A percentile compares a stretch with the other conserved stretches of the same genome.
Evolutionary conservation across 2,888 invertebrate species (phyloP).

Genomic region (Balanococcus diminutus): DNA sequence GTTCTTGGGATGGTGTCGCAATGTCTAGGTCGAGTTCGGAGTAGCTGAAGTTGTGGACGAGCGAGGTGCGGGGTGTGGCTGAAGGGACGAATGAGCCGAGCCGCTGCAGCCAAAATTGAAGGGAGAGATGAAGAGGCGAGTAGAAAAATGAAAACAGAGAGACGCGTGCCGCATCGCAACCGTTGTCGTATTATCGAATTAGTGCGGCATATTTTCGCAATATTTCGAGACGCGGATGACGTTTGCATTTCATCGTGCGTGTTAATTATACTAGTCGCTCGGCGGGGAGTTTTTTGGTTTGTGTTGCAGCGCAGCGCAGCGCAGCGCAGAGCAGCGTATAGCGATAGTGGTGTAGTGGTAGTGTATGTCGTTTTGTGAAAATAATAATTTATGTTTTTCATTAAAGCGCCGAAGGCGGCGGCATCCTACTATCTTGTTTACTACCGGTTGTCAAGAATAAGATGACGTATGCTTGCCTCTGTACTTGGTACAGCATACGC

Average conservation of each 20-base stretch:
- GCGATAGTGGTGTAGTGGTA: too few relatives aligned
- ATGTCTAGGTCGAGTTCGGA: too few relatives aligned
- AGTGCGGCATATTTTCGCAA: neutral
- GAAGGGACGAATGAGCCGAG: too few relatives aligned
- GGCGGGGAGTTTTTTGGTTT: constrained; percentile 48
- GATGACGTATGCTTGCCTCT: constrained; percentile 52
- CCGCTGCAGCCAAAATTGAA: too few relatives aligned
- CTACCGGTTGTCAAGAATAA: constrained; percentile 53
- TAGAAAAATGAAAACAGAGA: neutral
- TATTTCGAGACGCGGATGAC: constrained; percentile 18
- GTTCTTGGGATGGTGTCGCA: too few relatives aligned
- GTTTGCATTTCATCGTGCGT: constrained; percentile 32
- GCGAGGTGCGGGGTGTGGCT: too few relatives aligned
- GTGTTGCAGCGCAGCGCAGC: neutral
- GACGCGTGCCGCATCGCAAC: neutral
- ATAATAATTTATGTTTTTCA: constrained; percentile 54
- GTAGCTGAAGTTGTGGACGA: too few relatives aligned
- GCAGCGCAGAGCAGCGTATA: too few relatives aligned
- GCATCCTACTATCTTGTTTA: constrained; percentile 48
- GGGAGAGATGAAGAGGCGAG: too few relatives aligned
- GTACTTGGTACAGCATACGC: constrained; percentile 14
- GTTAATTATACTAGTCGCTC: constrained; percentile 37
- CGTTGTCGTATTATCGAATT: neutral
- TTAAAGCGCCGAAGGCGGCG: constrained; percentile 53
- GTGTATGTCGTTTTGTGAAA: constrained; percentile 48